Conservation (phyloP, 2,888 invertebrate genomes). For the Matsumyia berberina region DNA sequence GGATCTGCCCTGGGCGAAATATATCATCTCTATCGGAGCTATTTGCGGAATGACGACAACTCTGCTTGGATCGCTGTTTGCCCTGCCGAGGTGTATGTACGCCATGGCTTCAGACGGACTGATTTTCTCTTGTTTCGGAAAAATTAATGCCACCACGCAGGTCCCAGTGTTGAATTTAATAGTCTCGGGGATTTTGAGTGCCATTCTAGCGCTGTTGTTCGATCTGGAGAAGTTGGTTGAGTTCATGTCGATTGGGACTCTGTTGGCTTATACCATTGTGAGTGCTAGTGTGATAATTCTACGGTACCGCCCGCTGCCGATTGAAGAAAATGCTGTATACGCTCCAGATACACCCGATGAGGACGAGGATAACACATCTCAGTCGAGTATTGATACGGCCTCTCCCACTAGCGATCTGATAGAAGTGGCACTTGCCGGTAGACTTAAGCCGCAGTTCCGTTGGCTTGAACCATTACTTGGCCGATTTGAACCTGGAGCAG, state of each 20-base stretch:
- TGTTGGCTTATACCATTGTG: conserved; percentile 95
- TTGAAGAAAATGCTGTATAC: conserved; percentile 85
- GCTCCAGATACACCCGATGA: conserved; percentile 86
- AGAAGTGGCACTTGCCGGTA: conserved; percentile 89
- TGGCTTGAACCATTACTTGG: conserved; percentile 91
- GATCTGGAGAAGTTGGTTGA: conserved; percentile 96
- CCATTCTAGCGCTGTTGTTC: conserved; percentile 92
- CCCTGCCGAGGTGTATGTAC: conserved; percentile 93
- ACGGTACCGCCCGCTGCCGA: conserved; percentile 89
- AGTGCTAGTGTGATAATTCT: conserved; percentile 95
- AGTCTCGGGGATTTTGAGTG: conserved; percentile 91
- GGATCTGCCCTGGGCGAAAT: conserved; percentile 93
- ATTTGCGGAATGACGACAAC: conserved; percentile 97
- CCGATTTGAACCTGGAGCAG: conserved; percentile 90
- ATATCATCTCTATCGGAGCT: conserved; percentile 92
- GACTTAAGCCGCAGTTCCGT: conserved; percentile 89
- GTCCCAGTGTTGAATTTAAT: conserved; percentile 91
- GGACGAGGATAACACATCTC: conserved; percentile 86
- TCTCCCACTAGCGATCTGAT: conserved; percentile 86
- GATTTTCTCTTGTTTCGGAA: conserved; percentile 91
- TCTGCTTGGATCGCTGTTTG: conserved; percentile 93
- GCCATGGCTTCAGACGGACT: conserved; percentile 96
- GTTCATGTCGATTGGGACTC: conserved; percentile 96
- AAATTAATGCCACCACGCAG: conserved; percentile 91
- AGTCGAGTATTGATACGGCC: conserved; percentile 87